phyloP scores from a whole-genome alignment of 2,113 vertebrate genomes.

The Synchiropus splendidus region DNA sequence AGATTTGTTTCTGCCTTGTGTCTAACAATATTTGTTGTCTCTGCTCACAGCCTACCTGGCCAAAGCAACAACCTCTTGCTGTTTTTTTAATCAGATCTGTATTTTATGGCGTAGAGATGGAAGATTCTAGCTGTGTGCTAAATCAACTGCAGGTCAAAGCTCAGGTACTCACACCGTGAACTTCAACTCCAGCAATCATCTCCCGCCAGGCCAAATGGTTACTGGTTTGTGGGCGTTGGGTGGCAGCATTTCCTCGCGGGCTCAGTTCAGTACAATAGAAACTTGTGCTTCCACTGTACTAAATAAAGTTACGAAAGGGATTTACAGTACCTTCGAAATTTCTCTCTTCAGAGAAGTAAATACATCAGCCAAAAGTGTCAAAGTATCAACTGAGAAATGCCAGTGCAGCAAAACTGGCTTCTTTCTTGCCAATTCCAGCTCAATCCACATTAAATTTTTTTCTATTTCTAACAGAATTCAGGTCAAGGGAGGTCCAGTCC shows the following conservation, averaged over 20 bases:
- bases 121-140: too few species aligned
- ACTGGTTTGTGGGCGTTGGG: background rate
- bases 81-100: too few species aligned
- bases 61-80: background rate
- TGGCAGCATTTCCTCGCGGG: conserved; percentile 1
- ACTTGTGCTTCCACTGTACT: conserved; percentile 11
- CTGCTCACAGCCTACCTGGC: too few species aligned
- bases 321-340: conserved; percentile 26
- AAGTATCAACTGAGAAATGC: conserved; percentile 25
- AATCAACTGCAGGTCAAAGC: too few species aligned
- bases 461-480: conserved; percentile 24
- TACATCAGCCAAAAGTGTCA: conserved; percentile 30
- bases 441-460: background rate
- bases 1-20: too few species aligned
- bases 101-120: too few species aligned
- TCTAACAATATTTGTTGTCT: too few species aligned
- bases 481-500: conserved; percentile 28
- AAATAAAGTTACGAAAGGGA: conserved; percentile 26
- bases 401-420: conserved; percentile 22
- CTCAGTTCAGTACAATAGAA: conserved; percentile 22
- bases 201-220: too few species aligned
- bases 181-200: too few species aligned
- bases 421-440: conserved; percentile 20
- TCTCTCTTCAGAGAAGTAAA: conserved; percentile 23
- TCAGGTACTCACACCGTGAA: too few species aligned